Conservation (phyloP, 2,888 invertebrate genomes). For the Argyra leucocephala region DNA sequence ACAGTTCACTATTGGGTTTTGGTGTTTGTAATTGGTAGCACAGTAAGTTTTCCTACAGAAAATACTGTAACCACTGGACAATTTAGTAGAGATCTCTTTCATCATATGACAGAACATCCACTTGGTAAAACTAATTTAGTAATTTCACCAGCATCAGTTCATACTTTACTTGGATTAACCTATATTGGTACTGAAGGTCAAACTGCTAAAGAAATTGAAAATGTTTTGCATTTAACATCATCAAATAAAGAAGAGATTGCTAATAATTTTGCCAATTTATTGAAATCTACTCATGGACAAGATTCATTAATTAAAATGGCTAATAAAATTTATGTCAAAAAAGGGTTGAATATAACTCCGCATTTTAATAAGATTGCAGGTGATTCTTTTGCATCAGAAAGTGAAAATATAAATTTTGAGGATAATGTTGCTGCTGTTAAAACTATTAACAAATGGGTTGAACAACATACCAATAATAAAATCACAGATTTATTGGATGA, state of each 20-base stretch:
- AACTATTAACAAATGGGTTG: slow-evolving; percentile 73
- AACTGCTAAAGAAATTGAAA: slow-evolving; percentile 33
- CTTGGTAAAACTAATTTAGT: slow-evolving; percentile 28
- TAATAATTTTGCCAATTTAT: slow-evolving; percentile 27
- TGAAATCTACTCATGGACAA: slow-evolving; percentile 26
- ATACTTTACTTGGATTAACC: slow-evolving; percentile 59
- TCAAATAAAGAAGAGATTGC: slow-evolving; percentile 28
- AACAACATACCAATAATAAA: slow-evolving; percentile 66
- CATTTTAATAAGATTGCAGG: slow-evolving; percentile 50
- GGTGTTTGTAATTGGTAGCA: too few species aligned
- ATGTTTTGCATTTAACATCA: slow-evolving; percentile 26
- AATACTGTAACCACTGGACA: not conserved
- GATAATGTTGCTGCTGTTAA: slow-evolving; percentile 44
- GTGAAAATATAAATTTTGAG: slow-evolving; percentile 55
- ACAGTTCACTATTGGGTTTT: too few species aligned
- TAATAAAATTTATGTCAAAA: slow-evolving; percentile 60
- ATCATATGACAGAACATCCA: not conserved
- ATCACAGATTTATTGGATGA: slow-evolving; percentile 65
- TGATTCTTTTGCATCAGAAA: slow-evolving; percentile 54
- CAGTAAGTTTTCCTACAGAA: too few species aligned
- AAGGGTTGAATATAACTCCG: slow-evolving; percentile 47
- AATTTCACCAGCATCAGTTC: slow-evolving; percentile 49
- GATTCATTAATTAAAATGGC: slow-evolving; percentile 49
- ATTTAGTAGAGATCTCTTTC: not conserved
- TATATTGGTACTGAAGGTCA: slow-evolving; percentile 58